phyloP scores from a whole-genome alignment of 1,140 invertebrate species.

The Atopsyche davidsoni region DNA sequence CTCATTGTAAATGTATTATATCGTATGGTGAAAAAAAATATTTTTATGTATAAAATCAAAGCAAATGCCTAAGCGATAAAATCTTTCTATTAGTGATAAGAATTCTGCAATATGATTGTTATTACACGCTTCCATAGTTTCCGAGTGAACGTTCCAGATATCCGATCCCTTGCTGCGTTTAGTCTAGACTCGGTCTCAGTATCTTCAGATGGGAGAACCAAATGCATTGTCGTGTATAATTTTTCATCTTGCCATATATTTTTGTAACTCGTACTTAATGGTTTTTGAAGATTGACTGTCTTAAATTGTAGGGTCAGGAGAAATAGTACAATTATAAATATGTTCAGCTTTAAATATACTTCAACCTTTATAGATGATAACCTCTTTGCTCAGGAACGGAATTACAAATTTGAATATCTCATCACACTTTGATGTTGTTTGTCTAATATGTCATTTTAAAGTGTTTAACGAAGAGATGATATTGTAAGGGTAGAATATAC shows the following conservation, averaged over 20 bases:
- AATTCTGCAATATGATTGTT: slow-evolving; percentile 23
- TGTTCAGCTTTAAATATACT: slow-evolving; percentile 26
- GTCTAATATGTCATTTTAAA: slow-evolving; percentile 6
- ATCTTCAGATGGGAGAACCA: too few species aligned
- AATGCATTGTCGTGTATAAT: too few species aligned
- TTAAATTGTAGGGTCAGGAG: slow-evolving; percentile 13
- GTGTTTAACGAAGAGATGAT: not conserved
- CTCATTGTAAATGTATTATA: slow-evolving; percentile 6
- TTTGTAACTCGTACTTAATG: slow-evolving; percentile 26
- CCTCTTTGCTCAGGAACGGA: slow-evolving; percentile 18
- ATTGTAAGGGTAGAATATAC: slow-evolving; percentile 17
- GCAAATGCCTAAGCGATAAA: slow-evolving; percentile 10
- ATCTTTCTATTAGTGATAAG: slow-evolving; percentile 8
- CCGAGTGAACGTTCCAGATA: too few species aligned
- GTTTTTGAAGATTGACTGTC: slow-evolving; percentile 14
- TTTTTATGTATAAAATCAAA: slow-evolving; percentile 13
- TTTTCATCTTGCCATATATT: slow-evolving; percentile 25
- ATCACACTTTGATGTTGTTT: slow-evolving; percentile 6
- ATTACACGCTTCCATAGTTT: slow-evolving; percentile 23
- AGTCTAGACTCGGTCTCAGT: too few species aligned
- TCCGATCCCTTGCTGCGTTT: too few species aligned
- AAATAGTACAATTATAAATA: slow-evolving; percentile 26
- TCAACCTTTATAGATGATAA: slow-evolving; percentile 3
- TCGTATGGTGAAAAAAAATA: not conserved
- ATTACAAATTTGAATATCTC: slow-evolving; percentile 3